Evolutionary conservation across 2,888 invertebrate species (phyloP).

Genomic region (Chymomyza procnemis): DNA sequence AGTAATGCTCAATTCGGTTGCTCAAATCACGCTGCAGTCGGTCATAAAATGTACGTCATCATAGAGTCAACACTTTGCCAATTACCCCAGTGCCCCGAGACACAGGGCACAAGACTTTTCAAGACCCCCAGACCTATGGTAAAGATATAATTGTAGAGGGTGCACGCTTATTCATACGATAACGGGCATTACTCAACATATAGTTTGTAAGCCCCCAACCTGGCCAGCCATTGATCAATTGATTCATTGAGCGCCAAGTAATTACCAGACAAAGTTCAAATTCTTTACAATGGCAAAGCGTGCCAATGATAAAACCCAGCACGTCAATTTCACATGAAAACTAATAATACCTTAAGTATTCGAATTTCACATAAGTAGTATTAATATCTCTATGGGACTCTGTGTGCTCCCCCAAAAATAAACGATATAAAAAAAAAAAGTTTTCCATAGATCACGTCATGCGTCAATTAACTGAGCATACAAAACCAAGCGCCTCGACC

Average conservation of each 20-base stretch:
- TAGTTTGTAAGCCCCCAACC: not conserved
- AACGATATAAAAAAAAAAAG: too few relatives aligned
- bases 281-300: not conserved
- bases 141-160: not conserved
- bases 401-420: not conserved
- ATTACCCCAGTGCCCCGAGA: not conserved
- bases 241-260: not conserved
- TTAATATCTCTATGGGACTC: not conserved
- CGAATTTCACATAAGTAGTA: not conserved
- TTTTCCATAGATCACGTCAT: not conserved
- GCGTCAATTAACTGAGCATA: not conserved
- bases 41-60: not conserved
- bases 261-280: not conserved
- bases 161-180: not conserved
- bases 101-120: not conserved
- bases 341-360: not conserved
- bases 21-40: not conserved
- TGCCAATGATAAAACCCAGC: not conserved
- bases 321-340: not conserved
- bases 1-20: not conserved
- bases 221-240: not conserved
- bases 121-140: not conserved
- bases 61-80: not conserved
- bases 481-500: constrained; percentile 4
- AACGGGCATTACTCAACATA: not conserved